Base-by-base conservation (phyloP, 2,797 vertebrate genomes). In the Artibeus lituratus region DNA sequence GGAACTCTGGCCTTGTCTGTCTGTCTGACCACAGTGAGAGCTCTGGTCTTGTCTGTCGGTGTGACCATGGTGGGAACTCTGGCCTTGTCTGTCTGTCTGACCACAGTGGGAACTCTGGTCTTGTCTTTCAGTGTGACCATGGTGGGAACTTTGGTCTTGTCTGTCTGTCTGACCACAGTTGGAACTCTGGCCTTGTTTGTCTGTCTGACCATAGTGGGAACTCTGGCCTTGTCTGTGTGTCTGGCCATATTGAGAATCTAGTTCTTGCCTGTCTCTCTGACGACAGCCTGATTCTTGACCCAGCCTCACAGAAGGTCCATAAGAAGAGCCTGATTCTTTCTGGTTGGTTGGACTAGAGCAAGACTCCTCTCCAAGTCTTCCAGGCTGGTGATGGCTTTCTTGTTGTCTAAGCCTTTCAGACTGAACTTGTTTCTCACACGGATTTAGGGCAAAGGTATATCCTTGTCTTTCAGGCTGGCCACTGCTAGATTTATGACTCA, bases 381-480 rank as follows among this genome's bases (percentile, higher is more conserved):
- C 74, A 95, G 91, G 70, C n/a, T 96, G 96, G 26, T n/a, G 47
- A 73, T 6, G 53, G 35, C 55, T 89, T 70, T 37, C 72, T 44
- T 90, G 77, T 72, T 82, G 87, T 87, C 49, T 53, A 80, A 62
- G 5, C 2, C 35, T 93, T 90, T 87, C 87, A 73, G 65, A 82
- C 21, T 97, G 94, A 77, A 39, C 35, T 93, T 62, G 90, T 73
- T 85, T 85, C 32, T 94, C 87, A 95, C 16, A 83, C 10, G 86
- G 84, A 93, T 53, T 92, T 91, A 93, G 82, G 35, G 57, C 80
- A 92, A 97, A 96, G 39, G 87, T n/a, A 84, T 95, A 55, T 24
- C 21, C 87, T 80, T 93, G 95, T 19, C n/a, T 47, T 95, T 92
- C 73, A 83, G 65, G 12, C 21, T 91, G 89, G n/a, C 39, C 62